Evolutionary conservation across 2,888 invertebrate species (phyloP), one percentile per base, ranked within the genome.

Genomic region (Phyto melanocephala): DNA sequence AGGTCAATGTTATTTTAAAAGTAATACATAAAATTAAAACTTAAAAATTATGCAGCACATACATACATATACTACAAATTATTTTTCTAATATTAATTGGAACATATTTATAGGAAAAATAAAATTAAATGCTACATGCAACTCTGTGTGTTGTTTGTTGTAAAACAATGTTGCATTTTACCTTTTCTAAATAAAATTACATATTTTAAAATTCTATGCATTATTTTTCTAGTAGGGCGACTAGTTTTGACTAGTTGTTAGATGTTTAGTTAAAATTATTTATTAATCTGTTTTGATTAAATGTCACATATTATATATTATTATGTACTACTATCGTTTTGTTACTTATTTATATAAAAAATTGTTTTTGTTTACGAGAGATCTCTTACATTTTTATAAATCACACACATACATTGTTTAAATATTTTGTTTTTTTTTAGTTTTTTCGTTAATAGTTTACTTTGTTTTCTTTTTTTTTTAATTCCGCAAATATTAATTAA

Each of bases 351-450:
- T 79, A 81, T 74, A 60, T 79, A 83, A 84, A 79, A 78, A 80
- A 68, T 65, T 68, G 40, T 68, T 70, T 83, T 74, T 33, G n/a
- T 81, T 79, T 80, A 81, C 63, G 74, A 81, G 70, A 82, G 42
- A 75, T 83, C 60, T 84, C 58, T 82, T 82, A 72, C 42, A 62
- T 17, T 82, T 56, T 81, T 77, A 71, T 77, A 68, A 80, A 80
- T 76, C 80, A 80, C 80, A 80, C 76, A 76, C 71, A 81, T 67
- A 79, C 77, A 80, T 84, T 84, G 60, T 82, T 79, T 65, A 40
- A 76, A 80, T 67, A 67, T 77, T 42, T 5, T 72, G 24, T 8
- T 62, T 20, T 62, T 37, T 11, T 77, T 50, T 35, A n/a, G n/a
- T 54, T 62, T 40, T 24, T 71, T 67, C 65, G 74, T 68, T 80